Base-by-base conservation (phyloP, 2,113 vertebrate species). In the Geococcyx californianus region DNA sequence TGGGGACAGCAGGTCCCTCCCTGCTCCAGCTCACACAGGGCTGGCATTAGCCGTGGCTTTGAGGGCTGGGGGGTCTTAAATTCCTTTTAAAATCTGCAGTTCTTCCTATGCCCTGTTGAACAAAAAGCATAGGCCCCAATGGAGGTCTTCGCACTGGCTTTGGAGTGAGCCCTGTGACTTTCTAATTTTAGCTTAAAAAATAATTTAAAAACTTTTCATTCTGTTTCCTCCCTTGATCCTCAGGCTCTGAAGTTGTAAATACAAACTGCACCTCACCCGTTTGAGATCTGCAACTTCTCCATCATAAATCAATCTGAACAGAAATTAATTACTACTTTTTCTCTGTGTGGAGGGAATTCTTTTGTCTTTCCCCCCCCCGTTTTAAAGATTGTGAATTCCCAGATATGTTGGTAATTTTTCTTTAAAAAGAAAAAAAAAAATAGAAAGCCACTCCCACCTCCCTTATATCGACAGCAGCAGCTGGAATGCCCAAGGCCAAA, bases 401-500 rank as follows among this genome's bases (percentile, higher is more conserved):
- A 84, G 70, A 68, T 29, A 38, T 5, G 33, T 64, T 19, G 18
- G 20, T 90, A 47, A 11, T 52, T 60, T 38, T 54, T 34, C 33
- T 78, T 60, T 38, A 31, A 44, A 56, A 54, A 62, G 3, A 29
- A 64, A 76, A 25, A 72, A 52, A 7, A 3, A 54, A 72, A 68
- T 56, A 95, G 73, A 97, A 95, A 96, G 80, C 20, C 10, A 87
- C 66, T 80, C 66, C 60, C 34, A 51, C 84, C 70, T 66, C 62
- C 54, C 68, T 40, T 63, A 13, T 84, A 78, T 60, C 31, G 26
- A 96, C 78, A 95, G 84, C 84, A 94, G 90, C 92, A 96, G 89
- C 76, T 97, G 94, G 83, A 94, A 75, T 6, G 91, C 97, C 92
- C 44, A 88, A 83, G 94, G 97, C 93, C 90, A 97, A 83, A 97